phyloP scores from a whole-genome alignment of 2,888 invertebrate genomes.

The Elysia crispata region DNA sequence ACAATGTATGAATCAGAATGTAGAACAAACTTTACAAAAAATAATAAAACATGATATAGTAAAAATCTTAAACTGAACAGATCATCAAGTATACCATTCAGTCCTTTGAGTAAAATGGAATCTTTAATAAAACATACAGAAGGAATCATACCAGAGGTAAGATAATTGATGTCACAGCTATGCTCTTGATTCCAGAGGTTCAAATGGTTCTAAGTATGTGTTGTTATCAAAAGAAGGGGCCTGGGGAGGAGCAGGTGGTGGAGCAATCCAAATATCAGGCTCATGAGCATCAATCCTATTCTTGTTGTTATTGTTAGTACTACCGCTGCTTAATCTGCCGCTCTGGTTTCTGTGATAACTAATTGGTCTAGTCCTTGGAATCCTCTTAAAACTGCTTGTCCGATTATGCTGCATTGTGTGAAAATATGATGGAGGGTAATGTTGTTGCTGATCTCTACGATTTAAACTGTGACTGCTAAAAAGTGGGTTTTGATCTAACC shows the following conservation, averaged over 20 bases:
- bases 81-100: too few species aligned
- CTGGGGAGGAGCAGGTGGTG: constrained; percentile 36
- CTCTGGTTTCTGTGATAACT: not conserved
- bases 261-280: constrained; percentile 43
- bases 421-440: constrained; percentile 11
- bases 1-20: too few species aligned
- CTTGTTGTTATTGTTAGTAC: not conserved
- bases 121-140: too few species aligned
- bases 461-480: constrained; percentile 38
- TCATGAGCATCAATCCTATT: not conserved
- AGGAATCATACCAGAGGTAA: too few species aligned
- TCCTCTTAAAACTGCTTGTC: not conserved
- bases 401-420: constrained; percentile 32
- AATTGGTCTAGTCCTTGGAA: not conserved
- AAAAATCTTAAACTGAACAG: too few species aligned
- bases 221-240: constrained; percentile 51
- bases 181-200: constrained; percentile 48
- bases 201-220: constrained; percentile 50
- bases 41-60: too few species aligned
- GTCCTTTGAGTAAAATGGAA: too few species aligned
- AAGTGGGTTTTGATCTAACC: not conserved
- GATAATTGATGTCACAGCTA: not conserved
- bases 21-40: too few species aligned
- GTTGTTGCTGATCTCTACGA: constrained; percentile 22
- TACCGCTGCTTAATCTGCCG: not conserved